These are phyloP conservation scores for Neofelis nebulosa DNA, from an alignment of 2,113 vertebrate genomes.

Conservation along the genomic window DNA sequence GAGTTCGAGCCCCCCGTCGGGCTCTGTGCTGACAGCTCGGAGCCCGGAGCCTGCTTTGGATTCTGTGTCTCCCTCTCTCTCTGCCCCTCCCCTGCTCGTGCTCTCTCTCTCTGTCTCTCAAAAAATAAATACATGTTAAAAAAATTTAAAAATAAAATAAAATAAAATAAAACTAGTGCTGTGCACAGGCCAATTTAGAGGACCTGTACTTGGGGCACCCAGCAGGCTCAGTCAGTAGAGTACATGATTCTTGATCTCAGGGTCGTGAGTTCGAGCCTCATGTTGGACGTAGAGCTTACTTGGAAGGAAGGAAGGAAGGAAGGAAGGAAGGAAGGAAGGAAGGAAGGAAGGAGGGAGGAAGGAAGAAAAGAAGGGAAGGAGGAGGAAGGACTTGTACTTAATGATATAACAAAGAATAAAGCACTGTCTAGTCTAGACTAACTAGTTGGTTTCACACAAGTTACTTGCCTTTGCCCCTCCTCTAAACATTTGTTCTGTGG, in stretches of 20 bases:
- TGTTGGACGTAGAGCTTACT: not conserved
- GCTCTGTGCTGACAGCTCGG: too few species aligned
- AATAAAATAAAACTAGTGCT: not conserved
- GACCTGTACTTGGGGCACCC: not conserved
- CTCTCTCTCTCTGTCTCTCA: not conserved
- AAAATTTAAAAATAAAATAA: not conserved
- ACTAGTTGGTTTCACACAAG: not conserved
- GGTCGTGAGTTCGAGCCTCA: not conserved
- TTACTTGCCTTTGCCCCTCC: not conserved
- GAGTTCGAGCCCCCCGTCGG: too few species aligned
- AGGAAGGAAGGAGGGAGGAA: too few species aligned
- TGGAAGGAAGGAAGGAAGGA: too few species aligned
- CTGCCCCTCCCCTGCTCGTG: not conserved
- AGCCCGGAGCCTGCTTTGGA: too few species aligned
- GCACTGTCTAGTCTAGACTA: not conserved
- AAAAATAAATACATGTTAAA: not conserved
- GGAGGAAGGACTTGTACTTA: not conserved
- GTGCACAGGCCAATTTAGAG: not conserved
- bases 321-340: too few species aligned
- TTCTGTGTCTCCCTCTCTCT: not conserved
- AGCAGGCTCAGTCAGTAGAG: not conserved
- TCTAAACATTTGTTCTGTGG: not conserved
- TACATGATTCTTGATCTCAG: not conserved
- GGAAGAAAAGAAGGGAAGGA: too few species aligned
- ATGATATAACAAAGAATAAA: not conserved